phyloP scores from a whole-genome alignment of 1,140 invertebrate species.

The Capitella teleta region DNA sequence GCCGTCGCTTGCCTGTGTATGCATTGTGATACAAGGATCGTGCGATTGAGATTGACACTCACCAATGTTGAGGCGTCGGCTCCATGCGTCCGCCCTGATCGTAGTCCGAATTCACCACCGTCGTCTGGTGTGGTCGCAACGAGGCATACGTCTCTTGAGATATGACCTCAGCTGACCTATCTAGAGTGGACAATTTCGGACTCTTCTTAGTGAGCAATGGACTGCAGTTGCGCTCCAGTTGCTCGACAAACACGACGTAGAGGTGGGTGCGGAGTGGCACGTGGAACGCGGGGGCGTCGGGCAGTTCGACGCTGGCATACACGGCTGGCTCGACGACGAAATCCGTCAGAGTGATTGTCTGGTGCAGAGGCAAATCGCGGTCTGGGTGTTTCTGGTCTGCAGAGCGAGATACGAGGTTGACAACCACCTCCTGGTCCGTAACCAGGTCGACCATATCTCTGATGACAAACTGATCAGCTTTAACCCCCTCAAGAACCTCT shows the following conservation, averaged over 20 bases:
- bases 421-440: conserved; percentile 1
- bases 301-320: conserved; percentile 6
- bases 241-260: conserved; percentile 6
- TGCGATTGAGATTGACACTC: too few relatives aligned
- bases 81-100: too few relatives aligned
- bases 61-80: background rate
- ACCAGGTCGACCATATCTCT: conserved; percentile 4
- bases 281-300: conserved; percentile 11
- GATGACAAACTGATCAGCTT: background rate
- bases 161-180: conserved; percentile 10
- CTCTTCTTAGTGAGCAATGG: conserved; percentile 6
- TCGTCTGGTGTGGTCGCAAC: background rate
- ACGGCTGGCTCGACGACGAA: conserved; percentile 7
- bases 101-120: background rate
- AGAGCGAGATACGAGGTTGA: conserved; percentile 1
- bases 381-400: background rate
- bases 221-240: conserved; percentile 8
- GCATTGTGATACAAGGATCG: too few relatives aligned
- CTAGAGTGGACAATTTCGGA: conserved; percentile 9
- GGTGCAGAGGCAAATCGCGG: background rate
- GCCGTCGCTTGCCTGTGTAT: too few relatives aligned
- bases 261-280: conserved; percentile 9
- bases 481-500: conserved; percentile 4
- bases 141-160: conserved; percentile 2
- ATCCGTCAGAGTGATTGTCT: conserved; percentile 2